Conservation (phyloP, 2,113 vertebrate species). For the Butorides virescens region DNA sequence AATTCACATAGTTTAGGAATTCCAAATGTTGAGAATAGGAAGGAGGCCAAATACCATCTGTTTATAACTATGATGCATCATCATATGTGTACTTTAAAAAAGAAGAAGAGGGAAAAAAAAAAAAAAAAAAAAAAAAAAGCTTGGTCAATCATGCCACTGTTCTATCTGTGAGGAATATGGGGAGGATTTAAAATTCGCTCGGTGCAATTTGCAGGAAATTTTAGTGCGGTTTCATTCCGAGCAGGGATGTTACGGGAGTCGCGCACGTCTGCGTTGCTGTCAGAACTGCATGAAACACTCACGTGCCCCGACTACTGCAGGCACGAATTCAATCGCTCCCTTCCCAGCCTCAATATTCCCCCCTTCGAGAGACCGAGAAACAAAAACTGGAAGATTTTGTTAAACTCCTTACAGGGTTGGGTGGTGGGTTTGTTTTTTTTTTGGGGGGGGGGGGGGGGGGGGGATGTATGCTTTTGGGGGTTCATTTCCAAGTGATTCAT, state of each 20-base stretch:
- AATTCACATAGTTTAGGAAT: constrained; percentile 89
- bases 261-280: constrained; percentile 45
- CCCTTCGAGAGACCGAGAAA: constrained; percentile 21
- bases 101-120: constrained; percentile 26
- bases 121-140: constrained; percentile 40
- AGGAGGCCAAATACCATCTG: constrained; percentile 89
- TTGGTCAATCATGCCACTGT: constrained; percentile 83
- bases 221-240: constrained; percentile 35
- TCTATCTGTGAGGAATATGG: constrained; percentile 75
- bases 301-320: constrained; percentile 46
- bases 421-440: too few relatives aligned
- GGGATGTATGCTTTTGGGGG: not conserved
- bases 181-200: constrained; percentile 66
- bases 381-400: constrained; percentile 27
- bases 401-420: not conserved
- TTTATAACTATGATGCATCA: constrained; percentile 87
- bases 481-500: not conserved
- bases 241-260: constrained; percentile 55
- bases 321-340: constrained; percentile 47
- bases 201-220: constrained; percentile 59
- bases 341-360: constrained; percentile 54
- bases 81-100: constrained; percentile 86
- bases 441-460: too few relatives aligned
- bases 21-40: constrained; percentile 90
- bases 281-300: constrained; percentile 59